Base-by-base conservation (phyloP, 2,113 vertebrate genomes). In the Talpa occidentalis region DNA sequence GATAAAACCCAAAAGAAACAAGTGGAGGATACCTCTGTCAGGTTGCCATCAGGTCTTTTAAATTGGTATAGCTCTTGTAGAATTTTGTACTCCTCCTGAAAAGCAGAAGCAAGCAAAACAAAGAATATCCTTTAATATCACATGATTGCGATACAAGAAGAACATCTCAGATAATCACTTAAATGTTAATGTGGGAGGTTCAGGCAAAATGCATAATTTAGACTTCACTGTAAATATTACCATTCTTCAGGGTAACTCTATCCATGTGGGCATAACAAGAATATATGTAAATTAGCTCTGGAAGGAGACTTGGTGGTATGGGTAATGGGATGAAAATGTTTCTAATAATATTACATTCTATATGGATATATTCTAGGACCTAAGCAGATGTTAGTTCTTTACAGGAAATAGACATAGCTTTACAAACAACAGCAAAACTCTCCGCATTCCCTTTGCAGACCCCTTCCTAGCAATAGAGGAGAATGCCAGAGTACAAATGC, bases 61-160 rank as follows among this genome's bases (percentile, higher is more conserved):
- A 99, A 99, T 93, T 93, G 98, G 97, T 99, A 99, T 30, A 99
- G 96, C 80, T 99, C 98, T 97, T 99, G 98, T 54, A 99, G 98
- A 93, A 99, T 98, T 92, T 97, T 76, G 79, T 99, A 99, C 83
- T 99, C 99, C 76, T 99, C 99, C 99, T 99, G 76, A 74, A 95
- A 97, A 81, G 21, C 54, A 56, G 54, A 56, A 56, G 54, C 19
- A 56, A 56, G 94, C 32, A 96, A 72, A 86, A 96, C 82, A 97
- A 83, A 69, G 76, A 81, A 92, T 60, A 79, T 47, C 15, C 37
- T 90, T 83, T 73, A 89, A 12, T 84, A 44, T 72, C 81, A 86
- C 47, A 85, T 22, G 73, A n/a, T 59, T 91, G 4, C 30, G 52
- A 86, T 60, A 84, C 21, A 83, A 86, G 10, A 3, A 86, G 35